Percentiles rank a stretch among this genome's conserved stretches.
Conservation (phyloP, 2,888 invertebrate genomes). For the Platycnemis pennipes region DNA sequence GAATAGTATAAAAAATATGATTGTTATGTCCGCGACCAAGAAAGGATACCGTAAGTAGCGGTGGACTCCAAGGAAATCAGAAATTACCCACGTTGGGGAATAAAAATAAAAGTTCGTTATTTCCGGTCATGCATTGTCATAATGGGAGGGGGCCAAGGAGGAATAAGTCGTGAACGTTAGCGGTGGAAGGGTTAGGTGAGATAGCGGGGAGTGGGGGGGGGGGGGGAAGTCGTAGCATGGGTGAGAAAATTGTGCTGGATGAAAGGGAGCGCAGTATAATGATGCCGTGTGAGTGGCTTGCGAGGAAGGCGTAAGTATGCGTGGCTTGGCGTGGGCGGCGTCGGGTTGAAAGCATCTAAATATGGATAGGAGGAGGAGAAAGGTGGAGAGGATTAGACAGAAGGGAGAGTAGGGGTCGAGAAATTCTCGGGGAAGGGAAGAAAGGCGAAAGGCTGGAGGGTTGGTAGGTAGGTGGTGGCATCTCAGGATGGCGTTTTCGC, state of each 20-base stretch:
- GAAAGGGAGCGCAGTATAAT: constrained; percentile 7
- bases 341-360: background rate
- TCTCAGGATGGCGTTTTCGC: too few species aligned
- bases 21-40: background rate
- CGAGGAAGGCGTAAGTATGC: background rate
- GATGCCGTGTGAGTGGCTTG: background rate
- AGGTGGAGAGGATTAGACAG: background rate
- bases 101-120: background rate
- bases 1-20: background rate
- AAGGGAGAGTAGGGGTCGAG: background rate
- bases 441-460: too few species aligned
- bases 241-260: constrained; percentile 19
- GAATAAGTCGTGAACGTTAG: background rate
- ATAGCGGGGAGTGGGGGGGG: background rate
- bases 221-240: background rate
- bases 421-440: too few species aligned
- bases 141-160: background rate
- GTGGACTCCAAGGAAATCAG: background rate
- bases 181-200: background rate
- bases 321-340: constrained; percentile 28
- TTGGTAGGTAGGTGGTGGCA: too few species aligned
- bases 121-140: constrained; percentile 2
- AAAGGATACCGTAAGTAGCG: background rate
- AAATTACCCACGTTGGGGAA: background rate
- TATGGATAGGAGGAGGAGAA: constrained; percentile 7